Percentiles rank a stretch among this genome's conserved stretches.
These are phyloP conservation scores for Menidia beryllina DNA, from an alignment of 2,113 vertebrate species.

Conservation along the genomic window DNA sequence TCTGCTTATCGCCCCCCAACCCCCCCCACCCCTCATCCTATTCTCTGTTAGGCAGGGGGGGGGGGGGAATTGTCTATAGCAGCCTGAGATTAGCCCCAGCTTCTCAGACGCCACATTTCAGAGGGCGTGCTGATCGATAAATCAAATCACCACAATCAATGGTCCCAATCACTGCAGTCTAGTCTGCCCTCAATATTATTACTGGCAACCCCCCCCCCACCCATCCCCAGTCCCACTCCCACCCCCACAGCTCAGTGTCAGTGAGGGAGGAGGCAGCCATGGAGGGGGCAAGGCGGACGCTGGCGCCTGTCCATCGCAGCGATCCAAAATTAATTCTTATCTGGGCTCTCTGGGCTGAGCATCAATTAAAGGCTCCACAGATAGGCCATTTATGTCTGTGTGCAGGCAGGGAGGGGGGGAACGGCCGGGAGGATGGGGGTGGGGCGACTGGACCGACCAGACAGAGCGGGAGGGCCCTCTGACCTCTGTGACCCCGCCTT, in stretches of 20 bases:
- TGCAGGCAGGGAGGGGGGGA: neutral
- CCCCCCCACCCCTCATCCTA: too few species aligned
- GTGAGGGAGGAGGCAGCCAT: constrained; percentile 26
- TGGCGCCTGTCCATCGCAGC: constrained; percentile 81
- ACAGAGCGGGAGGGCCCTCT: constrained; percentile 56
- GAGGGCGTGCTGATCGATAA: constrained; percentile 95
- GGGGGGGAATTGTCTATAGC: constrained; percentile 90
- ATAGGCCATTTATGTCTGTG: constrained; percentile 4
- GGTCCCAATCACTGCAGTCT: constrained; percentile 90
- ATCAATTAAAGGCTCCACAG: constrained; percentile 49
- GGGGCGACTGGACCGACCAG: constrained; percentile 34
- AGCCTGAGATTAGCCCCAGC: constrained; percentile 94
- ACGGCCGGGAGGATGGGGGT: too few species aligned
- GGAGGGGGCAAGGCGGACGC: constrained; percentile 10
- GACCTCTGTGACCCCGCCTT: constrained; percentile 61
- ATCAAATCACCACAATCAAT: constrained; percentile 99
- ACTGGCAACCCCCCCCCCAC: constrained; percentile 83
- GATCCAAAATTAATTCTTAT: constrained; percentile 71
- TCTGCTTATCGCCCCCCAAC: constrained; percentile 90
- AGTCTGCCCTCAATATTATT: constrained; percentile 96
- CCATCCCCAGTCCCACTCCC: too few species aligned
- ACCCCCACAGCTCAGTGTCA: constrained; percentile 19
- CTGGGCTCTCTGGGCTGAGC: constrained; percentile 74
- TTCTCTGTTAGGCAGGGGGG: constrained; percentile 89
- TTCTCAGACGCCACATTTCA: constrained; percentile 93